These are phyloP conservation scores for Campylomormyrus tamandua DNA, from an alignment of 2,113 vertebrate genomes.

Conservation along the genomic window DNA sequence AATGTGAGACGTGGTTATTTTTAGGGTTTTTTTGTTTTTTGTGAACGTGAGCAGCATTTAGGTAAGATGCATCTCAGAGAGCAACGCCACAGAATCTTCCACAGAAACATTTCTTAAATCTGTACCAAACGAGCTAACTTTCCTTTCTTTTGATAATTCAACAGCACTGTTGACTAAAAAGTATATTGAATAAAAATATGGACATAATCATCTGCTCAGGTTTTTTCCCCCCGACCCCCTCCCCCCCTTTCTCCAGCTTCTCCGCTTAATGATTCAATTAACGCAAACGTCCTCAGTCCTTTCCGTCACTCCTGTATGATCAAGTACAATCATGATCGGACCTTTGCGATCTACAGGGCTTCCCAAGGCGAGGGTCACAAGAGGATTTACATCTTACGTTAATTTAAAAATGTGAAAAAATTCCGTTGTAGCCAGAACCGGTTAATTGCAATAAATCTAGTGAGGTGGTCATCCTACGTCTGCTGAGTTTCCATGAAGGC, in stretches of 20 bases:
- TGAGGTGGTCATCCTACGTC: background rate
- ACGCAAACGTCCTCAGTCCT: background rate
- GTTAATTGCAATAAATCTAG: background rate
- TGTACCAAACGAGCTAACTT: conserved; percentile 7
- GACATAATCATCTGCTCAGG: background rate
- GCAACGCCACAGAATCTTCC: background rate
- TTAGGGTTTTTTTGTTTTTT: background rate
- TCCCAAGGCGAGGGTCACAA: background rate
- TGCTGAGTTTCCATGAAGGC: conserved; percentile 42
- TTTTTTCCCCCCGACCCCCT: background rate
- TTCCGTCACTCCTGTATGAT: background rate
- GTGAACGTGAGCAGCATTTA: background rate
- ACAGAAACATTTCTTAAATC: conserved; percentile 5
- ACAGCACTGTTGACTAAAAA: conserved; percentile 15
- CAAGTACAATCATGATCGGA: background rate
- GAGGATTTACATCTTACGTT: background rate
- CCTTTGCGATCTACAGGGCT: background rate
- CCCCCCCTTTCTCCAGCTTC: background rate
- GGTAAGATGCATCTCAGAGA: too few species aligned
- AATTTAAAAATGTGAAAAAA: background rate
- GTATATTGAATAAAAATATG: conserved; percentile 5
- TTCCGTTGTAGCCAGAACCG: background rate
- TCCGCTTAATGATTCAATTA: background rate
- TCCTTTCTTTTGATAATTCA: conserved; percentile 9
- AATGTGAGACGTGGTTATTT: background rate